Evolutionary conservation across 2,888 invertebrate species (phyloP).

Genomic region (Anaspis maculata): DNA sequence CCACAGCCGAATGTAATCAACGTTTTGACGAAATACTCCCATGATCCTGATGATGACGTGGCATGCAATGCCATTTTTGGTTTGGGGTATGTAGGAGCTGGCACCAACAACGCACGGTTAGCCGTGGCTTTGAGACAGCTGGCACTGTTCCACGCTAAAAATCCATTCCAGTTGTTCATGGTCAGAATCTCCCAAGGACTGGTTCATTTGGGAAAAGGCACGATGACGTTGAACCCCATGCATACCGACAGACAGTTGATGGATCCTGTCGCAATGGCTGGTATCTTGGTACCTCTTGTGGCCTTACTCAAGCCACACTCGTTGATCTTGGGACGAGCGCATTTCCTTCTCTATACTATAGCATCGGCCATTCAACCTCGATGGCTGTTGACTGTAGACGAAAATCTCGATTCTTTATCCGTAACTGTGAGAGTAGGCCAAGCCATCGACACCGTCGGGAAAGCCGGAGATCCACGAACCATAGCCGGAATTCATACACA

Average conservation of each 20-base stretch:
- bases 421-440: slow-evolving; percentile 86
- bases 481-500: slow-evolving; percentile 99
- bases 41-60: slow-evolving; percentile 94
- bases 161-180: slow-evolving; percentile 94
- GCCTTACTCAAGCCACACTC: slow-evolving; percentile 31
- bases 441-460: slow-evolving; percentile 98
- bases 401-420: slow-evolving; percentile 81
- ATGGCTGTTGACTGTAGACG: slow-evolving; percentile 95
- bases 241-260: slow-evolving; percentile 92
- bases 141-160: slow-evolving; percentile 94
- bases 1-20: slow-evolving; percentile 91
- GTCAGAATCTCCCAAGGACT: slow-evolving; percentile 93
- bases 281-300: slow-evolving; percentile 32
- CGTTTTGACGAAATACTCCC: slow-evolving; percentile 96
- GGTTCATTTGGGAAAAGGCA: slow-evolving; percentile 97
- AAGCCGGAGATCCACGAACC: slow-evolving; percentile 98
- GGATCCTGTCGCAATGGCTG: slow-evolving; percentile 91
- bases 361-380: slow-evolving; percentile 97
- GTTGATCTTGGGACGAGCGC: slow-evolving; percentile 76
- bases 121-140: slow-evolving; percentile 96
- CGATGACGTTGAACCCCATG: slow-evolving; percentile 89
- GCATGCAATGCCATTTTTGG: slow-evolving; percentile 97
- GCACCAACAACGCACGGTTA: slow-evolving; percentile 78
- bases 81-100: slow-evolving; percentile 90
- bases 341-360: slow-evolving; percentile 87